These are phyloP conservation scores for Orussus abietinus DNA, from an alignment of 1,140 invertebrate genomes.

Conservation along the genomic window DNA sequence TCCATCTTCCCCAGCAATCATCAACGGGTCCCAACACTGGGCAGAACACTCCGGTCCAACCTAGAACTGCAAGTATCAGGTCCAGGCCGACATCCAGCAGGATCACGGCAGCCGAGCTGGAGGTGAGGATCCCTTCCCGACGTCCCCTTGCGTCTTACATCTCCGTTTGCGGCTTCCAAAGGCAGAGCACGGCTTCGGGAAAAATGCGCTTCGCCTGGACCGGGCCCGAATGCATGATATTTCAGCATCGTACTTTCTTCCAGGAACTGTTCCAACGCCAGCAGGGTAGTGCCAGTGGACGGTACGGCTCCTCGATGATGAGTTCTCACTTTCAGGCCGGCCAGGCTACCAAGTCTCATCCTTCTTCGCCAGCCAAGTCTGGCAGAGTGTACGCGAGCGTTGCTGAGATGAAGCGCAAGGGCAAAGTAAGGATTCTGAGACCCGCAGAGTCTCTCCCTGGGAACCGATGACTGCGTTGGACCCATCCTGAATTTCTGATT, in stretches of 20 bases:
- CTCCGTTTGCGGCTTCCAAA: no score
- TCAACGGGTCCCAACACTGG: constrained; percentile 46
- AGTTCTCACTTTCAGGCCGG: constrained; percentile 70
- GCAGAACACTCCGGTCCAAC: constrained; percentile 60
- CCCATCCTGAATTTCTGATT: no score
- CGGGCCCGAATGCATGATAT: constrained; percentile 24
- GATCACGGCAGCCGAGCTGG: constrained; percentile 84
- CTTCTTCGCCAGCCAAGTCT: constrained; percentile 63
- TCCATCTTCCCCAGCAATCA: constrained; percentile 58
- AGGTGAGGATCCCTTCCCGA: constrained; percentile 56
- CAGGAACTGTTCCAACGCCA: constrained; percentile 82
- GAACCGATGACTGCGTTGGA: no score
- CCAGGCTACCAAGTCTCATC: constrained; percentile 59
- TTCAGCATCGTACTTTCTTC: constrained; percentile 42
- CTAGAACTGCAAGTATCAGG: constrained; percentile 82
- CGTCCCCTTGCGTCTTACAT: no score
- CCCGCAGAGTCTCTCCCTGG: no score
- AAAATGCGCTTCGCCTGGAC: constrained; percentile 18
- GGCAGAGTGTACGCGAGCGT: constrained; percentile 86
- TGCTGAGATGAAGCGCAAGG: constrained; percentile 87
- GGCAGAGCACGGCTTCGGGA: no score
- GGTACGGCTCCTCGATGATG: constrained; percentile 61
- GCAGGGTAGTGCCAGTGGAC: constrained; percentile 53
- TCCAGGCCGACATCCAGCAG: constrained; percentile 79
- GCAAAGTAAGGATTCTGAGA: constrained; percentile 66